Conservation (phyloP, 92 coral and sea anemone species). For the Phenganax stokvisi region DNA sequence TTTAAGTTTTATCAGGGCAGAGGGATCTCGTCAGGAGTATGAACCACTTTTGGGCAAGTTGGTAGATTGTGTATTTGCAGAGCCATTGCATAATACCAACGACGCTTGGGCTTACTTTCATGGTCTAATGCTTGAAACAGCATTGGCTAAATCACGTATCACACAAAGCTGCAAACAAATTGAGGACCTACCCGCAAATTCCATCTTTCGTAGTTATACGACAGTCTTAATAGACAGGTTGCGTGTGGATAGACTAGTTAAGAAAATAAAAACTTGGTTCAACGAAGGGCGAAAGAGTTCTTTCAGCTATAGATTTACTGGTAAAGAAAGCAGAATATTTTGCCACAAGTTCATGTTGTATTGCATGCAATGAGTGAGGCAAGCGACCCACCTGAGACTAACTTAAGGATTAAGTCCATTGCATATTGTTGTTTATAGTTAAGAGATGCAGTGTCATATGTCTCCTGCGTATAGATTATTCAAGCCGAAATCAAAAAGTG, state of each 20-base stretch:
- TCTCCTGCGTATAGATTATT: constrained; percentile 43
- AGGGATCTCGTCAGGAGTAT: constrained; percentile 54
- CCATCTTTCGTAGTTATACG: background rate
- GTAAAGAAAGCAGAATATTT: constrained; percentile 47
- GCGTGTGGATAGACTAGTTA: constrained; percentile 20
- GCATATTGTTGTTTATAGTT: constrained; percentile 52
- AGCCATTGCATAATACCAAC: constrained; percentile 51
- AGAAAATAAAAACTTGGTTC: constrained; percentile 43
- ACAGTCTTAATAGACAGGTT: constrained; percentile 4
- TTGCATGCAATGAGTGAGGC: constrained; percentile 36
- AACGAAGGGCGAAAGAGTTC: constrained; percentile 41
- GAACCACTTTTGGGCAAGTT: constrained; percentile 49
- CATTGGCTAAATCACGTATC: constrained; percentile 26
- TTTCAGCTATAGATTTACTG: constrained; percentile 45
- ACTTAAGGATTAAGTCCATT: constrained; percentile 44
- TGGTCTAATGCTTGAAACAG: constrained; percentile 47
- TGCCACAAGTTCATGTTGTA: constrained; percentile 49
- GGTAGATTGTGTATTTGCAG: constrained; percentile 57
- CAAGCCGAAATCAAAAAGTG: constrained; percentile 12
- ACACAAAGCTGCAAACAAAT: constrained; percentile 25
- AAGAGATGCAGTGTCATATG: constrained; percentile 53
- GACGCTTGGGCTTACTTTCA: constrained; percentile 56
- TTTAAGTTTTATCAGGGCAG: constrained; percentile 40
- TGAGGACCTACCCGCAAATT: constrained; percentile 5
- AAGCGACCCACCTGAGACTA: constrained; percentile 27